Percentiles rank a stretch among this genome's conserved stretches.
phyloP scores from a whole-genome alignment of 2,888 invertebrate species.

The Stenodera caucasica region DNA sequence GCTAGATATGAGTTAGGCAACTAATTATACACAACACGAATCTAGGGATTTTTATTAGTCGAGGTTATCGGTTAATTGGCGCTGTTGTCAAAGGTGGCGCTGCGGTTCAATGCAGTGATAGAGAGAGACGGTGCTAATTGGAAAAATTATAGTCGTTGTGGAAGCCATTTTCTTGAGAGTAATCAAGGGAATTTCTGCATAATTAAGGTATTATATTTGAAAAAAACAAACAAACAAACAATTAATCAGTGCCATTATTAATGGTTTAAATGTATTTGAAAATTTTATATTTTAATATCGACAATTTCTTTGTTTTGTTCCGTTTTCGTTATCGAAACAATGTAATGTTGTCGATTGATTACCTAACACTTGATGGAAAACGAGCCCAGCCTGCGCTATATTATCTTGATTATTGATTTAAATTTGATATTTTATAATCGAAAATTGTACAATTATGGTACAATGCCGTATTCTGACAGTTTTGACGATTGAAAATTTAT shows the following conservation, averaged over 20 bases:
- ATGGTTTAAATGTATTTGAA: neutral
- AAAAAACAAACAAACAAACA: neutral
- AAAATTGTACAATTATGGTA: neutral
- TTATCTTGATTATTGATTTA: too few relatives aligned
- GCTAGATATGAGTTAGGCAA: neutral
- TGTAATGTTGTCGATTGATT: conserved; percentile 39
- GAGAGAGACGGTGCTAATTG: neutral
- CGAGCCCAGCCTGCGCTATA: neutral
- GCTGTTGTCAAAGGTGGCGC: conserved; percentile 9
- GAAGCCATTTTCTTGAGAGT: conserved; percentile 28
- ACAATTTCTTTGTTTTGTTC: neutral
- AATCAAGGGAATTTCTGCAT: conserved; percentile 12
- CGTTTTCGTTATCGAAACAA: conserved; percentile 29
- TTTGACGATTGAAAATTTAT: conserved; percentile 37
- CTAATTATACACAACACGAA: neutral
- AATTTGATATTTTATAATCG: too few relatives aligned
- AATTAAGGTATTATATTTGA: conserved; percentile 30
- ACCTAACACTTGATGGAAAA: conserved; percentile 39
- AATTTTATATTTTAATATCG: neutral
- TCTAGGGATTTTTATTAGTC: neutral
- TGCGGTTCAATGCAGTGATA: neutral
- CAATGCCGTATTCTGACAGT: conserved; percentile 28
- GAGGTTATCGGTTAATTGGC: neutral
- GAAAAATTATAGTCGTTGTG: conserved; percentile 14
- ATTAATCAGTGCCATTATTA: neutral